These are phyloP conservation scores for Pseudomugil gertrudae DNA, from an alignment of 2,797 vertebrate genomes.

Conservation along the genomic window DNA sequence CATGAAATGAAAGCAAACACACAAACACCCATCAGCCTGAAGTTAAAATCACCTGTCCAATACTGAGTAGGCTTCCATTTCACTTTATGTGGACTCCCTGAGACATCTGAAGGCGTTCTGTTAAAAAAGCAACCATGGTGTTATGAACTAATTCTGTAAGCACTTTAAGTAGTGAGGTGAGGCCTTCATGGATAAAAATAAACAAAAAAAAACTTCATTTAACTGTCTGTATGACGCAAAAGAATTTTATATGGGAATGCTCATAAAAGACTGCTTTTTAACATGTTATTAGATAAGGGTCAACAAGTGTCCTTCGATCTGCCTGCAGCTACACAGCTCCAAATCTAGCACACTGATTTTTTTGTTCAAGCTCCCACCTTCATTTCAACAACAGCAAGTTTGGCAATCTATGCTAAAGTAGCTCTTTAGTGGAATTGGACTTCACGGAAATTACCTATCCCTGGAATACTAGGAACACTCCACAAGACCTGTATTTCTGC, in stretches of 20 bases:
- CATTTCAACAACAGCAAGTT: not conserved
- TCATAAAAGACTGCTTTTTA: not conserved
- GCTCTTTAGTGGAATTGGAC: not conserved
- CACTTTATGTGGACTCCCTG: not conserved
- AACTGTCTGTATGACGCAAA: not conserved
- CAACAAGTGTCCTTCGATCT: not conserved
- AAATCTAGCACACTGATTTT: too few species aligned
- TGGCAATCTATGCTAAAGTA: not conserved
- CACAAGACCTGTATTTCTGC: not conserved
- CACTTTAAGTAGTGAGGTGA: not conserved
- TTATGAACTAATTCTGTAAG: not conserved
- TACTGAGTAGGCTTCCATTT: not conserved
- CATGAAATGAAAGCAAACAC: slow-evolving; percentile 40
- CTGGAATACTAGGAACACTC: not conserved
- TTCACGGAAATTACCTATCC: not conserved
- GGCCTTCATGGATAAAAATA: not conserved
- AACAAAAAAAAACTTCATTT: not conserved
- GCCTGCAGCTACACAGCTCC: too few species aligned
- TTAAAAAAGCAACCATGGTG: not conserved
- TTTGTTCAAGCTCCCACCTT: too few species aligned
- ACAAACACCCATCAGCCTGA: not conserved
- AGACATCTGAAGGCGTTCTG: not conserved
- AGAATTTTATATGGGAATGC: not conserved
- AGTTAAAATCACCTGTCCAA: not conserved
- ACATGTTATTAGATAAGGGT: not conserved